Evolutionary conservation across 1,140 invertebrate species (phyloP).

Genomic region (Nebria ingens): DNA sequence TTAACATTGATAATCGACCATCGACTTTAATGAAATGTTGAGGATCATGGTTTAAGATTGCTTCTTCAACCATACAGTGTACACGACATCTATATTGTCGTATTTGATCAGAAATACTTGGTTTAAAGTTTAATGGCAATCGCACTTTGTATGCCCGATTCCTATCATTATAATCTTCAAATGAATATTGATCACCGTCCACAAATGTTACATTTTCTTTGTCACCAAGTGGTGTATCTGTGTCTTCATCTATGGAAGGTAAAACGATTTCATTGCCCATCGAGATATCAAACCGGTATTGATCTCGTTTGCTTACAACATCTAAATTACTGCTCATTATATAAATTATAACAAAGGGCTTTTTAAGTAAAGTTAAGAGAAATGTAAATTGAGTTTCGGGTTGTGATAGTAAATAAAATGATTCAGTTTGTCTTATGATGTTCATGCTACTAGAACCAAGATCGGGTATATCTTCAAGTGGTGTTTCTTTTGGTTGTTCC

Average conservation of each 20-base stretch:
- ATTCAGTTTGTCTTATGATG: background rate
- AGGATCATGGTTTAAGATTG: slow-evolving; percentile 38
- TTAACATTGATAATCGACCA: slow-evolving; percentile 33
- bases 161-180: slow-evolving; percentile 15
- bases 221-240: slow-evolving; percentile 6
- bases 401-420: background rate
- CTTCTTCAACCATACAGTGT: slow-evolving; percentile 35
- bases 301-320: slow-evolving; percentile 33
- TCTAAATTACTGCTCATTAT: slow-evolving; percentile 42
- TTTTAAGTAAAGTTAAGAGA: slow-evolving; percentile 23
- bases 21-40: slow-evolving; percentile 44
- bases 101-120: slow-evolving; percentile 33
- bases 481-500: slow-evolving; percentile 18
- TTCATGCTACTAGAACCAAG: background rate
- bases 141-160: slow-evolving; percentile 20
- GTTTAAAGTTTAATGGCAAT: slow-evolving; percentile 35
- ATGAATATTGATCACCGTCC: slow-evolving; percentile 12
- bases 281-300: slow-evolving; percentile 36
- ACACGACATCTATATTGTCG: slow-evolving; percentile 36
- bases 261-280: slow-evolving; percentile 25
- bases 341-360: slow-evolving; percentile 42
- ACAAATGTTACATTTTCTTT: slow-evolving; percentile 19
- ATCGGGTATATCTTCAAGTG: slow-evolving; percentile 21
- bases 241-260: background rate
- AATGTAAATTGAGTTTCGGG: slow-evolving; percentile 26